Base-by-base conservation (phyloP, 1,140 invertebrate genomes). In the Bombus impatiens region DNA sequence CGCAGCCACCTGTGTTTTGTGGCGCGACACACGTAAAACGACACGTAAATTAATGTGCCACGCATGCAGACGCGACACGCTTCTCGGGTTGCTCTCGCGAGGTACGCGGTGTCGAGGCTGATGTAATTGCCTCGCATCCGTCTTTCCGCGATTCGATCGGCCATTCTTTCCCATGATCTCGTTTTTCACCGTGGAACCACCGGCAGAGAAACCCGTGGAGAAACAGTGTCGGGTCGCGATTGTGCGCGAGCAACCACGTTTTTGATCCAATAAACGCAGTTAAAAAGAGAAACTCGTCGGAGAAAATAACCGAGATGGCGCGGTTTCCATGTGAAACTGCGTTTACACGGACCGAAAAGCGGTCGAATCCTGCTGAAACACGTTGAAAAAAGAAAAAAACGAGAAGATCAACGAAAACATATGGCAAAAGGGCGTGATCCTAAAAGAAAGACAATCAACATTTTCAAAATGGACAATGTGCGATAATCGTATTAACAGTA, bases 21-120 rank as follows among this genome's bases (percentile, higher is more conserved):
- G 47, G 32, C 35, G 25, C 12, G 53, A 77, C 71, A 6, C 40
- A 28, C n/a, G 71, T 74, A 89, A 86, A 76, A 80, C 57, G 82
- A 90, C 74, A 81, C 86, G 75, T 53, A 25, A 62, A 72, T 81
- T 80, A 75, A 86, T 76, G 47, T 44, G 47, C 59, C 44, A 79
- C 65, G 44, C 72, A 15, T 35, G 70, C 44, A 71, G 62, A 68
- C 71, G 71, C 84, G 79, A 81, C 70, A 47, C 72, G 76, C 76
- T 82, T 77, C 88, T 82, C 86, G 82, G 42, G 78, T 85, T 89
- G 57, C 81, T 67, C 88, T 62, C 68, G 25, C 77, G 74, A 65
- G n/a, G 57, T 47, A 57, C 82, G 28, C 37, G 71, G 57, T 59
- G 37, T 40, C 68, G 9, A 35, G 57, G 12, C n/a, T 72, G 71